phyloP scores from a whole-genome alignment of 1,140 invertebrate genomes.

The Arion vulgaris region DNA sequence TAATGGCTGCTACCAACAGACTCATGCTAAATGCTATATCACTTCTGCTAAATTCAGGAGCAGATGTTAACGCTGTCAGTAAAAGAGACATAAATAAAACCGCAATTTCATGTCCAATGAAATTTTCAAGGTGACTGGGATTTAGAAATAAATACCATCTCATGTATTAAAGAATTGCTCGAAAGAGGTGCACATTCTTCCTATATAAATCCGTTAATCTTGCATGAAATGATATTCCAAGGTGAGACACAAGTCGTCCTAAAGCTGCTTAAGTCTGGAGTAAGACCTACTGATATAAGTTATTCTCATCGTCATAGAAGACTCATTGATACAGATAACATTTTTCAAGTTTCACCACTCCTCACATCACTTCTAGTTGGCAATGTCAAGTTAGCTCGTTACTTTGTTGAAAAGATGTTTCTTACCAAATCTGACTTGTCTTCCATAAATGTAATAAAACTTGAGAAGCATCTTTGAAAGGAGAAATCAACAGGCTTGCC shows the following conservation, averaged over 20 bases:
- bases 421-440: no score
- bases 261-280: neutral
- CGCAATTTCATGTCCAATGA: neutral
- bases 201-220: neutral
- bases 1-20: neutral
- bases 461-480: no score
- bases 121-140: neutral
- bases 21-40: neutral
- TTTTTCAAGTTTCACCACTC: no score
- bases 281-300: neutral
- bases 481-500: no score
- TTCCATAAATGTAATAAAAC: no score
- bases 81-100: neutral
- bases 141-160: neutral
- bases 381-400: no score
- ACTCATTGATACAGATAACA: no score
- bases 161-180: neutral
- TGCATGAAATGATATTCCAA: neutral
- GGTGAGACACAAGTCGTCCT: neutral
- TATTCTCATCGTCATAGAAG: no score
- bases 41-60: neutral
- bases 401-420: no score
- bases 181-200: neutral
- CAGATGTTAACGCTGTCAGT: neutral
- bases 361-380: no score